These are phyloP conservation scores for Daphoenositta chrysoptera DNA, from an alignment of 2,113 vertebrate species.

Conservation along the genomic window DNA sequence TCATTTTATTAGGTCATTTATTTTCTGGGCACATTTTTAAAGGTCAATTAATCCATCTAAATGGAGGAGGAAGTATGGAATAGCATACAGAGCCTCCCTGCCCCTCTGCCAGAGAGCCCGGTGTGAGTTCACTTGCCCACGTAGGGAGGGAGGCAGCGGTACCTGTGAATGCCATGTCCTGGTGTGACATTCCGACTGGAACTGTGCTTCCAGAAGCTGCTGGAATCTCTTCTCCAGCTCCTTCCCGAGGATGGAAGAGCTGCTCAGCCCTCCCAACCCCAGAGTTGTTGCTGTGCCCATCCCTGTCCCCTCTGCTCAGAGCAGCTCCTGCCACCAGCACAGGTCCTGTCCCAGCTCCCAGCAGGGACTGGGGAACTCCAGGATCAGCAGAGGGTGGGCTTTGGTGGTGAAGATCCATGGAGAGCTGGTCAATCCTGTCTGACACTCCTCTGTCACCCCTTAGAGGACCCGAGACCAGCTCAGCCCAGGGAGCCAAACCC, in stretches of 20 bases:
- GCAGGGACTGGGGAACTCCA: background rate
- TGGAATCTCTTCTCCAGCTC: background rate
- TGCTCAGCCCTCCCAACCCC: accelerated
- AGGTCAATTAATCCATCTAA: slow-evolving; percentile 74
- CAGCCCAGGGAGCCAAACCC: background rate
- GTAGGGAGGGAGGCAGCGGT: background rate
- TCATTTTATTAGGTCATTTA: slow-evolving; percentile 76
- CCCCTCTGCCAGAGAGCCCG: background rate
- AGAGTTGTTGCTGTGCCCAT: accelerated
- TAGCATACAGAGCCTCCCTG: background rate
- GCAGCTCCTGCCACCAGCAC: background rate
- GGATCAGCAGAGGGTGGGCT: background rate
- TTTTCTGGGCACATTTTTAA: slow-evolving; percentile 73
- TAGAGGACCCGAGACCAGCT: background rate
- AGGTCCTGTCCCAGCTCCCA: background rate
- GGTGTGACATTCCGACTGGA: background rate
- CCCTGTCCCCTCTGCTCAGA: accelerated
- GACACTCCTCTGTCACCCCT: background rate
- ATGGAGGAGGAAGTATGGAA: slow-evolving; percentile 26
- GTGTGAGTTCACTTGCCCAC: background rate
- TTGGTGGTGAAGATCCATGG: background rate
- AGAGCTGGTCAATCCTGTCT: background rate
- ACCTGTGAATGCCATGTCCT: accelerated
- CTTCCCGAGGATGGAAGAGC: background rate
- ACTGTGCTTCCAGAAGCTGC: background rate